These are phyloP conservation scores for Andrena chrysosceles DNA, from an alignment of 2,888 invertebrate species.

Conservation along the genomic window DNA sequence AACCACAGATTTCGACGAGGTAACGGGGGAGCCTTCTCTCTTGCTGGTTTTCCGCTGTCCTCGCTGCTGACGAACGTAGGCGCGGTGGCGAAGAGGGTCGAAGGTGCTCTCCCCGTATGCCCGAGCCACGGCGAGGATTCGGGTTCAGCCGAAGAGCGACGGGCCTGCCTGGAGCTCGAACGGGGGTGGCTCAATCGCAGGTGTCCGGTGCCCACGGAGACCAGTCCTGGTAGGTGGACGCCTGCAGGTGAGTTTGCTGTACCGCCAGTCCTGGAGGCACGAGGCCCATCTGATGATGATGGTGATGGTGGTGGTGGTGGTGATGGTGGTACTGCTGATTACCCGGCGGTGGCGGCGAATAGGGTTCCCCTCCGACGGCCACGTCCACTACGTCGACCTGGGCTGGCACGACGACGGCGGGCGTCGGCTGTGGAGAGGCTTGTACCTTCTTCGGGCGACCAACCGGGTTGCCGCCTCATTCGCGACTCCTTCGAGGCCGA, in stretches of 20 bases:
- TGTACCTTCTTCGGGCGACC: conserved; percentile 85
- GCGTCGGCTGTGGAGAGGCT: conserved; percentile 78
- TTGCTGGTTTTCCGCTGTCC: not conserved
- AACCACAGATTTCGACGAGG: not conserved
- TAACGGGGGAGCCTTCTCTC: not conserved
- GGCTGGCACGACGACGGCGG: conserved; percentile 72
- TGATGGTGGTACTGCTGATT: conserved; percentile 82
- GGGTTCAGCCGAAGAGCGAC: not conserved
- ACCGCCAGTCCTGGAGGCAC: conserved; percentile 74
- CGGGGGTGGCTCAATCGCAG: conserved; percentile 76
- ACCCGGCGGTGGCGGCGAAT: conserved; percentile 85
- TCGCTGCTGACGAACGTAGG: not conserved
- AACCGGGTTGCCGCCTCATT: conserved; percentile 89
- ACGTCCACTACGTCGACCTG: conserved; percentile 75
- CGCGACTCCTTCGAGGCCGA: conserved; percentile 94
- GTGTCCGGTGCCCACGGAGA: conserved; percentile 79
- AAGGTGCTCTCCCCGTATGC: not conserved
- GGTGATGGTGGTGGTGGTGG: conserved; percentile 79
- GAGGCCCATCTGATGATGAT: conserved; percentile 76
- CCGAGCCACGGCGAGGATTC: conserved; percentile 6
- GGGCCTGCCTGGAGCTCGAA: conserved; percentile 3
- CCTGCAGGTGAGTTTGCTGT: conserved; percentile 71
- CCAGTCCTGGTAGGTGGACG: conserved; percentile 78
- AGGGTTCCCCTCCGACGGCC: conserved; percentile 78
- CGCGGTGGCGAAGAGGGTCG: not conserved